phyloP scores from a whole-genome alignment of 2,113 vertebrate species.

The Bambusicola thoracicus region DNA sequence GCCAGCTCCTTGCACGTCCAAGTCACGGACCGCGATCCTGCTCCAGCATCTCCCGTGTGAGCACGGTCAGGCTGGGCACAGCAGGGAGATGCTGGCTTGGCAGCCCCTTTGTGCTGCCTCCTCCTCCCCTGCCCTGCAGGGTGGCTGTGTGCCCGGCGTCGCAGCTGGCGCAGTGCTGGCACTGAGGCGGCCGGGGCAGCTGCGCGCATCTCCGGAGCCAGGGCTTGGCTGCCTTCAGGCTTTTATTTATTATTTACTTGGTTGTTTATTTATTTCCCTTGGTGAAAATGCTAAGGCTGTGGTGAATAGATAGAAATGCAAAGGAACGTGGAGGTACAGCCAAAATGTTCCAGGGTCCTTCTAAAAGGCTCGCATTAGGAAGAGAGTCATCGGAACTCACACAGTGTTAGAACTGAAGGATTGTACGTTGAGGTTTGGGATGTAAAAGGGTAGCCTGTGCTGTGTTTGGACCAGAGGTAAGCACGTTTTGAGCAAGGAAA shows the following conservation, averaged over 20 bases:
- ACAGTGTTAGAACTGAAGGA: background rate
- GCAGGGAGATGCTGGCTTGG: background rate
- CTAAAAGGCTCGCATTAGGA: background rate
- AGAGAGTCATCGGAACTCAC: background rate
- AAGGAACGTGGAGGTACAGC: rapidly evolving
- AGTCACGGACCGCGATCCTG: rapidly evolving
- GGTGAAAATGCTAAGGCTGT: background rate
- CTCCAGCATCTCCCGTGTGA: rapidly evolving
- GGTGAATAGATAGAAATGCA: background rate
- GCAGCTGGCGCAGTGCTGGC: constrained; percentile 39
- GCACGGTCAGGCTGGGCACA: background rate
- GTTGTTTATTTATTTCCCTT: background rate
- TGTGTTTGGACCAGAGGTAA: background rate
- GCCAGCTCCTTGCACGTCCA: background rate
- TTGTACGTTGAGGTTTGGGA: background rate
- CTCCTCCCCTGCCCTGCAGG: background rate
- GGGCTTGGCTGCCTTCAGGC: constrained; percentile 20
- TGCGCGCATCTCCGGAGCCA: constrained; percentile 24
- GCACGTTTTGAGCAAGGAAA: background rate
- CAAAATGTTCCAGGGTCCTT: background rate
- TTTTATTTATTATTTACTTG: constrained; percentile 20
- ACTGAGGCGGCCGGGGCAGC: background rate
- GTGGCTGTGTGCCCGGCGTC: background rate
- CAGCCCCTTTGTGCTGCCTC: background rate
- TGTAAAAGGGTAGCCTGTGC: background rate